phyloP scores from a whole-genome alignment of 1,140 invertebrate genomes.

The Vanessa atalanta region DNA sequence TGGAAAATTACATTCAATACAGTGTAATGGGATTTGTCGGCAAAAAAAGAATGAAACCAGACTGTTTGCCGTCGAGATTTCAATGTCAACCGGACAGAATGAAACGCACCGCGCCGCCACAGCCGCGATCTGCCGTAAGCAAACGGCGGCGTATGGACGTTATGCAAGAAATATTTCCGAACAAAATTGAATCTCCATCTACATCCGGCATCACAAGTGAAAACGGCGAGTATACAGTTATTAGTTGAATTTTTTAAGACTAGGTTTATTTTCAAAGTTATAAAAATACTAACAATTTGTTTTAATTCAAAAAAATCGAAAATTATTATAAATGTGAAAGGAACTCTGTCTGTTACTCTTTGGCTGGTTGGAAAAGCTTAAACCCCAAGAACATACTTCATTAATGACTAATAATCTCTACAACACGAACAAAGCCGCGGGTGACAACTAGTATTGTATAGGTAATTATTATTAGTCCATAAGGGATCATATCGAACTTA shows the following conservation, averaged over 20 bases:
- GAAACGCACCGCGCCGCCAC: background rate
- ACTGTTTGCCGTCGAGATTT: background rate
- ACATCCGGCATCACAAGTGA: background rate
- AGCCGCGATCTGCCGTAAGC: conserved; percentile 1
- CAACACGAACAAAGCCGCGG: no score
- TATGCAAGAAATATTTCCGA: background rate
- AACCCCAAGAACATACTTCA: no score
- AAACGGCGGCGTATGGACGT: conserved; percentile 7
- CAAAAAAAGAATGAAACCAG: background rate
- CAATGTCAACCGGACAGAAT: background rate
- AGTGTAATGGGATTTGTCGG: background rate
- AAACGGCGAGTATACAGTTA: no score
- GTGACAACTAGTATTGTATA: no score
- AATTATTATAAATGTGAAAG: no score
- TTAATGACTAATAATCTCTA: no score
- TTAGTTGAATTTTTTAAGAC: background rate
- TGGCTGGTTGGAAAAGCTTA: no score
- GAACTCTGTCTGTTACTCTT: no score
- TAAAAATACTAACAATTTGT: no score
- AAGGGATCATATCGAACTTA: no score
- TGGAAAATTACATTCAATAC: background rate
- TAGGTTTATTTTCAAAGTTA: conserved; percentile 29
- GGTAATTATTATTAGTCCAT: no score
- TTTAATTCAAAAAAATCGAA: no score
- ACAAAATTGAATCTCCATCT: background rate